These are phyloP conservation scores for Pangasius djambal DNA, from an alignment of 2,797 vertebrate genomes.

Conservation along the genomic window DNA sequence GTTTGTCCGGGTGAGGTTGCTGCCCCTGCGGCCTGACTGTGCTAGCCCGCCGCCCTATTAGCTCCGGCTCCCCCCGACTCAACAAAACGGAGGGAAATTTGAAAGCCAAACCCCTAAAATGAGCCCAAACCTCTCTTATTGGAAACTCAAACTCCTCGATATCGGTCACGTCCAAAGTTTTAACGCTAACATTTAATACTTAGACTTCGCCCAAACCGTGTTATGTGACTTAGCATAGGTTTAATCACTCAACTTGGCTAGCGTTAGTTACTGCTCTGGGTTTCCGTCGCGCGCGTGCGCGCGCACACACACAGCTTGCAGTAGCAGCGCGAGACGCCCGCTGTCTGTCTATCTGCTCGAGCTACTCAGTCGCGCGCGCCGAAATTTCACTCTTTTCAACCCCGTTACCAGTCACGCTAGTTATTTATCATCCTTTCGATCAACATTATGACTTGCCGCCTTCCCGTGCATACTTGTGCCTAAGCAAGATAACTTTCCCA, in stretches of 20 bases:
- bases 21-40: constrained; percentile 34
- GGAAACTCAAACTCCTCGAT: background rate
- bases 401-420: background rate
- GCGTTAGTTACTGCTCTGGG: background rate
- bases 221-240: background rate
- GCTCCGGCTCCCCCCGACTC: background rate
- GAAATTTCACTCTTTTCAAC: background rate
- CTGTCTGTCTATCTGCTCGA: background rate
- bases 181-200: background rate
- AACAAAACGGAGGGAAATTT: constrained; percentile 80
- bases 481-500: background rate
- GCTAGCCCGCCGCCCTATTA: background rate
- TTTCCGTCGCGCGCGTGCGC: background rate
- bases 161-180: background rate
- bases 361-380: background rate
- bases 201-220: background rate
- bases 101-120: constrained; percentile 28
- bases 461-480: constrained; percentile 54
- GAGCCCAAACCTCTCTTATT: background rate
- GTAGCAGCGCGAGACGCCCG: background rate
- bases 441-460: background rate
- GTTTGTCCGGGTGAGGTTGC: background rate
- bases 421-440: too few species aligned
- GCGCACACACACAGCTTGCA: background rate
- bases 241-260: background rate